A percentile compares a stretch with the other conserved stretches of the same genome.
Conservation (phyloP, 2,888 invertebrate species). For the Nudaria mundana region DNA sequence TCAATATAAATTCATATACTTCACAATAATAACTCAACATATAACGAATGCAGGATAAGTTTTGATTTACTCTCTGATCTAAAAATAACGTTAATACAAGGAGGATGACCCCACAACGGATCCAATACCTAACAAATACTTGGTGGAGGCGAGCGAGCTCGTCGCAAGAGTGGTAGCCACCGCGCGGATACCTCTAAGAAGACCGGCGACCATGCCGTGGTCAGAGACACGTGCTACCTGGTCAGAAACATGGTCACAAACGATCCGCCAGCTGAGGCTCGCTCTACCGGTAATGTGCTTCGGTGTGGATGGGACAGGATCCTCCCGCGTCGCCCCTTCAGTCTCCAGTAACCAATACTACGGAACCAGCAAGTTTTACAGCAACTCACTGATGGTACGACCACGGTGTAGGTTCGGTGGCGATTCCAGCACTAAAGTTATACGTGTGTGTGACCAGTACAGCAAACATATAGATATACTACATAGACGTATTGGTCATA, state of each 20-base stretch:
- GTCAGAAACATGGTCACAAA: slow-evolving; percentile 40
- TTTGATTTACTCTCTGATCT: no score
- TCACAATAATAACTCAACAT: slow-evolving; percentile 3
- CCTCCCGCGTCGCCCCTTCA: slow-evolving; percentile 58
- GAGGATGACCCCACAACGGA: slow-evolving; percentile 58
- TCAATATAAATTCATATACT: no score
- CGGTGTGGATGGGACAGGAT: slow-evolving; percentile 45
- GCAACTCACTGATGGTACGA: slow-evolving; percentile 68
- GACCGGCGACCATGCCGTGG: slow-evolving; percentile 23
- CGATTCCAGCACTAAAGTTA: slow-evolving; percentile 1
- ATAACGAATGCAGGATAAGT: no score
- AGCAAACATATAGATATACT: background rate
- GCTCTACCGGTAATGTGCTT: slow-evolving; percentile 56
- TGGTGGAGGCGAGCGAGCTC: slow-evolving; percentile 54
- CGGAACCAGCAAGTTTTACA: slow-evolving; percentile 63
- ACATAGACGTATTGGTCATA: slow-evolving; percentile 1
- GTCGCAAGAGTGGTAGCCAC: slow-evolving; percentile 41
- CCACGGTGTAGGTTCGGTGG: slow-evolving; percentile 36
- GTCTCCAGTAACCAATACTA: slow-evolving; percentile 53
- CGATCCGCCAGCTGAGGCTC: slow-evolving; percentile 43
- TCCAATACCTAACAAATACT: slow-evolving; percentile 55
- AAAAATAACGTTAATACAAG: slow-evolving; percentile 27
- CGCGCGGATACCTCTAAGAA: slow-evolving; percentile 41
- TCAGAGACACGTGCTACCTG: slow-evolving; percentile 25
- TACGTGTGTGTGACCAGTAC: slow-evolving; percentile 10